phyloP scores from a whole-genome alignment of 2,113 vertebrate species.

The Ammodytes dubius region DNA sequence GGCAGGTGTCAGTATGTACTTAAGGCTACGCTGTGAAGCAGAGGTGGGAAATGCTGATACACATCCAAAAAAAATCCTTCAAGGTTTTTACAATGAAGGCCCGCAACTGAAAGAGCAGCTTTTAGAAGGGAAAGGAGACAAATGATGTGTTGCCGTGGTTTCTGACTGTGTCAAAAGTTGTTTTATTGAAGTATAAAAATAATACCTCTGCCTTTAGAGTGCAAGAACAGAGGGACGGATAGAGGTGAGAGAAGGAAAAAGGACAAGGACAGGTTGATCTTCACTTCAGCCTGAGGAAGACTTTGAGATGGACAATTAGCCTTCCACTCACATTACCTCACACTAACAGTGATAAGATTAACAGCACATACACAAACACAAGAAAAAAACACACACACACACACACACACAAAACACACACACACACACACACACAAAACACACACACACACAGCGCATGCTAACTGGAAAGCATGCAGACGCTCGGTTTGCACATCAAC shows the following conservation, averaged over 20 bases:
- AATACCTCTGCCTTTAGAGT: neutral
- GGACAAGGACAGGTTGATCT: constrained; percentile 58
- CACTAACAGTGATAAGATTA: constrained; percentile 61
- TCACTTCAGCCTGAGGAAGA: constrained; percentile 26
- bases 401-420: too few species aligned
- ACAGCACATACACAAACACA: neutral
- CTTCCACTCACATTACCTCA: constrained; percentile 64
- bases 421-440: neutral
- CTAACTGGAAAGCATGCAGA: constrained; percentile 13
- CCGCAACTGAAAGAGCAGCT: constrained; percentile 8
- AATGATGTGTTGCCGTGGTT: constrained; percentile 3
- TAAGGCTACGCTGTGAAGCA: constrained; percentile 20
- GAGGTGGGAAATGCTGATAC: constrained; percentile 26
- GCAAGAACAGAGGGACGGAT: constrained; percentile 11
- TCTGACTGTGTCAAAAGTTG: constrained; percentile 42
- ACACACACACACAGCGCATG: constrained; percentile 2
- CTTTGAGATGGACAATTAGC: constrained; percentile 54
- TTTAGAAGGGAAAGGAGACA: neutral
- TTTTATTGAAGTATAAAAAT: constrained; percentile 19
- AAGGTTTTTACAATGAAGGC: constrained; percentile 8
- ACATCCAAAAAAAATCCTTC: constrained; percentile 34
- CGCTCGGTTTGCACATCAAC: constrained; percentile 17
- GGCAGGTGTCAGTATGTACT: constrained; percentile 31
- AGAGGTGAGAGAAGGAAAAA: constrained; percentile 26
- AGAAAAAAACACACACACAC: too few species aligned